phyloP scores from a whole-genome alignment of 2,888 invertebrate genomes.

The Ernsta delagoae region DNA sequence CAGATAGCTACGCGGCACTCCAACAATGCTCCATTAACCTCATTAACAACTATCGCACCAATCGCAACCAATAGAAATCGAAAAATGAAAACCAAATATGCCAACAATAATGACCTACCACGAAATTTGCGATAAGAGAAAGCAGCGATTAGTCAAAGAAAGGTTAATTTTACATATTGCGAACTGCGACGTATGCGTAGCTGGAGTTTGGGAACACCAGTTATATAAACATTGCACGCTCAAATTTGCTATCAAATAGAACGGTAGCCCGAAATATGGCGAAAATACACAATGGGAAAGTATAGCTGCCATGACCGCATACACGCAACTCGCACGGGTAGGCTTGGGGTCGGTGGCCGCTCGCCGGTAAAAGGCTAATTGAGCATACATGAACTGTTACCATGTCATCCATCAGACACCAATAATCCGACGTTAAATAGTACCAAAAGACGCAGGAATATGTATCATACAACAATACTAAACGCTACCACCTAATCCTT shows the following conservation, averaged over 20 bases:
- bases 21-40: slow-evolving; percentile 80
- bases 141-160: slow-evolving; percentile 75
- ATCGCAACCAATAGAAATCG: slow-evolving; percentile 48
- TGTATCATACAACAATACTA: slow-evolving; percentile 45
- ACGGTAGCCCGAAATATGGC: slow-evolving; percentile 48
- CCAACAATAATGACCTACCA: slow-evolving; percentile 55
- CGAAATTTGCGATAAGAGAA: slow-evolving; percentile 78
- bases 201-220: slow-evolving; percentile 54
- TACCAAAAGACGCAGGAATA: slow-evolving; percentile 45
- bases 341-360: slow-evolving; percentile 89
- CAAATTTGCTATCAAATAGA: slow-evolving; percentile 46
- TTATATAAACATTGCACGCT: slow-evolving; percentile 68
- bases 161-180: slow-evolving; percentile 70
- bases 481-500: slow-evolving; percentile 61
- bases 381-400: slow-evolving; percentile 61
- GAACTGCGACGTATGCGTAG: slow-evolving; percentile 64
- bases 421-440: slow-evolving; percentile 47
- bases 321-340: slow-evolving; percentile 82
- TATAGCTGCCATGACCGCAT: slow-evolving; percentile 83
- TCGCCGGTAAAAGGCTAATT: slow-evolving; percentile 83
- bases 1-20: slow-evolving; percentile 80
- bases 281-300: slow-evolving; percentile 68
- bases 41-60: slow-evolving; percentile 55
- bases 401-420: slow-evolving; percentile 51
- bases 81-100: slow-evolving; percentile 47